Conservation (phyloP, 2,888 invertebrate genomes). For the Trypoxylon attenuatum region DNA sequence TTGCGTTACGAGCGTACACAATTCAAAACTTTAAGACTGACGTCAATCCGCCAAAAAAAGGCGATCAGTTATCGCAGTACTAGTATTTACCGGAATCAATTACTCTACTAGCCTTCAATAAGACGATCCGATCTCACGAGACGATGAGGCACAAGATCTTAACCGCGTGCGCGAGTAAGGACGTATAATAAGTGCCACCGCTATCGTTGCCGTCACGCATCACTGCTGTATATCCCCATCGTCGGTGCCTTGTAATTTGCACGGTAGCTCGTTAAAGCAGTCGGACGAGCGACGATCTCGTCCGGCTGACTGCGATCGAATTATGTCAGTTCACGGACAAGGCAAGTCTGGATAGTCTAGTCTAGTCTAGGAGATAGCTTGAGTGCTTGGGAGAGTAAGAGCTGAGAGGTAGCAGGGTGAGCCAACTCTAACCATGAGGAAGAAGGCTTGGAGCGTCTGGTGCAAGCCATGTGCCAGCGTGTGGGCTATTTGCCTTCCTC, state of each 20-base stretch:
- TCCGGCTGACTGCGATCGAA: not conserved
- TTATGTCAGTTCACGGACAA: not conserved
- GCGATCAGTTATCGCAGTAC: conserved; percentile 1
- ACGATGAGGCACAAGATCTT: conserved; percentile 9
- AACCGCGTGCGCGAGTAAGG: conserved; percentile 5
- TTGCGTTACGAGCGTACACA: conserved; percentile 2
- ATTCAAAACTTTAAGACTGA: conserved; percentile 17
- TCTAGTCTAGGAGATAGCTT: too few relatives aligned
- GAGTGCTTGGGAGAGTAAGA: too few relatives aligned
- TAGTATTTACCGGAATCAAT: conserved; percentile 30
- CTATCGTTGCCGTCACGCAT: not conserved
- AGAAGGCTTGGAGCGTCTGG: too few relatives aligned
- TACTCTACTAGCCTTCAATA: conserved; percentile 31
- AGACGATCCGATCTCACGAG: conserved; percentile 13
- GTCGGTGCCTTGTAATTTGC: not conserved
- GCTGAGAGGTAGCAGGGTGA: not conserved
- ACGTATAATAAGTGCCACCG: not conserved
- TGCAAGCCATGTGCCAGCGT: conserved; percentile 43
- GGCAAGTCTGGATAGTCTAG: not conserved
- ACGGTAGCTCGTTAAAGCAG: not conserved
- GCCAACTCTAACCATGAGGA: not conserved
- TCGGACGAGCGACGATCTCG: too few relatives aligned
- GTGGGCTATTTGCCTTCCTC: conserved; percentile 57
- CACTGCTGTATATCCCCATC: not conserved
- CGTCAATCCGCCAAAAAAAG: conserved; percentile 43